Evolutionary conservation across 1,140 invertebrate genomes (phyloP).

Genomic region (Copidosoma floridanum): DNA sequence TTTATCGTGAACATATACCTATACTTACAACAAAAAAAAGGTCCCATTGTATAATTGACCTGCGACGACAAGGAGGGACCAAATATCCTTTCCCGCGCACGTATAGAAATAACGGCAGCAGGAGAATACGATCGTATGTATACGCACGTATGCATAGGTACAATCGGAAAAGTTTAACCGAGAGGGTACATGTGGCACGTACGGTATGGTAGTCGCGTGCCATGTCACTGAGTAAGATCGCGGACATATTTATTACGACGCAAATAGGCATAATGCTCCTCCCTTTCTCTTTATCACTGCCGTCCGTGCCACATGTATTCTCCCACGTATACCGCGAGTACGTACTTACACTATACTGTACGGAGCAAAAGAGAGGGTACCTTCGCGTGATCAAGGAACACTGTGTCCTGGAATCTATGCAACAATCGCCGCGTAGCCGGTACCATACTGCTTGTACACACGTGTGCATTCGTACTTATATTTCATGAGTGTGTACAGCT

Average conservation of each 20-base stretch:
- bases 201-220: slow-evolving; percentile 29
- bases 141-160: background rate
- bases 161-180: slow-evolving; percentile 20
- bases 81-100: too few relatives aligned
- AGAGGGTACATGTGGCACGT: too few relatives aligned
- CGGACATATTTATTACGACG: slow-evolving; percentile 22
- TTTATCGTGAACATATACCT: too few relatives aligned
- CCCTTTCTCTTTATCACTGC: slow-evolving; percentile 30
- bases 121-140: too few relatives aligned
- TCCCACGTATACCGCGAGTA: too few relatives aligned
- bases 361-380: too few relatives aligned
- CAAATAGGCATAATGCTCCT: slow-evolving; percentile 26
- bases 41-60: slow-evolving; percentile 16
- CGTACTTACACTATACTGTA: too few relatives aligned
- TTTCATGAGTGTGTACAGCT: background rate
- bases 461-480: background rate
- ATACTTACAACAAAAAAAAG: too few relatives aligned
- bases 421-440: background rate
- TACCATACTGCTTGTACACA: background rate
- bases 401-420: slow-evolving; percentile 37
- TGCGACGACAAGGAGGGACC: slow-evolving; percentile 9
- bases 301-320: too few relatives aligned
- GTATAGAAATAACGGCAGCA: too few relatives aligned
- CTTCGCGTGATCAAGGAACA: slow-evolving; percentile 41
- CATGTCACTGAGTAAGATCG: slow-evolving; percentile 19